Evolutionary conservation across 2,797 vertebrate genomes (phyloP), one percentile per base, ranked within the genome.

Genomic region (Paratrypauchen microcephalus): DNA sequence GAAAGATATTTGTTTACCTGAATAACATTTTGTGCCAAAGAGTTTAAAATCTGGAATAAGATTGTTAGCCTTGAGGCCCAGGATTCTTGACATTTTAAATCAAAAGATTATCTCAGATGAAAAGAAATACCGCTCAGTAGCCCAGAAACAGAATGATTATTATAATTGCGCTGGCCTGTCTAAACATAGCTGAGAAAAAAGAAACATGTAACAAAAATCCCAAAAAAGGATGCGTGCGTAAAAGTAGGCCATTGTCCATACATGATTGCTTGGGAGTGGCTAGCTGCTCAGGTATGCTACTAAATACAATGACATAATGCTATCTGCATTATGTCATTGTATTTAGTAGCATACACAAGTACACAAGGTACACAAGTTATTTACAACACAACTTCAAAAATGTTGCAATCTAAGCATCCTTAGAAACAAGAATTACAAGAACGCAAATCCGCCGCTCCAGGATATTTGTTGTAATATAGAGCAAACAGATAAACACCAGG

Each of bases 31-130:
- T 4, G 13, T 45, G 41, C 41, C 39, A 41, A 41, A 41, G 13
- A 3, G 39, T 41, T 41, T 45, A 45, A 45, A 45, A 45, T 45
- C 15, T 45, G 41, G 41, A 45, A 13, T 15, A 45, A 45, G 13
- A 13, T 45, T 45, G 41, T 45, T 13, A 45, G 41, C 41, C 41
- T 45, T 15, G 13, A 45, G 41, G 12, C 12, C 64, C 50, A 61
- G 54, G 50, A 74, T 71, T 69, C 80, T n/a, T 23, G 41, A 75
- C 63, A 52, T 64, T 55, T 75, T 28, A 64, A 78, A 52, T 80
- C 76, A 80, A 81, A 66, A 75, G 65, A 83, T 80, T 30, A 74
- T 41, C 68, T 60, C 67, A 77, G 78, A 84, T 64, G 26, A 79
- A 79, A 79, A 59, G 41, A 75, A 65, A 74, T 5, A 30, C 41